These are phyloP conservation scores for Drosophila ironensis DNA, from an alignment of 1,140 invertebrate species.

Conservation along the genomic window DNA sequence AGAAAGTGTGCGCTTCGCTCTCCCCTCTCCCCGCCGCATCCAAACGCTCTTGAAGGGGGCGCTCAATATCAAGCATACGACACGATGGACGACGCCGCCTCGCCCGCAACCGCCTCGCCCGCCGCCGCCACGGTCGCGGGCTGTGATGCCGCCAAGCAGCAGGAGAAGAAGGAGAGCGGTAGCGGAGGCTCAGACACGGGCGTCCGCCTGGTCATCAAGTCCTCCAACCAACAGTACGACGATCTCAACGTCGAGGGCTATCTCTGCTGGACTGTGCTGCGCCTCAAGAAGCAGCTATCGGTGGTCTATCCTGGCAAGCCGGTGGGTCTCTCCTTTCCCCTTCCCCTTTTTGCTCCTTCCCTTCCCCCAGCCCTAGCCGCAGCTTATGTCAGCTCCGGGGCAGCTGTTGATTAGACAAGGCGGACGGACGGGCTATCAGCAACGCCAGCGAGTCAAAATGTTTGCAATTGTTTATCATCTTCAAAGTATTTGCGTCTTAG, in stretches of 20 bases:
- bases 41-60: too few relatives aligned
- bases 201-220: slow-evolving; percentile 88
- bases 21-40: too few relatives aligned
- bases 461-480: slow-evolving; percentile 49
- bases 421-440: not conserved
- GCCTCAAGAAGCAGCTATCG: slow-evolving; percentile 91
- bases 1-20: slow-evolving; percentile 33
- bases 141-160: slow-evolving; percentile 61
- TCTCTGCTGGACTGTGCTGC: slow-evolving; percentile 91
- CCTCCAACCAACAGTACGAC: slow-evolving; percentile 93
- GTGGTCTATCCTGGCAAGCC: slow-evolving; percentile 94
- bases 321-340: slow-evolving; percentile 85
- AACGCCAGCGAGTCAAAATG: not conserved
- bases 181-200: slow-evolving; percentile 13
- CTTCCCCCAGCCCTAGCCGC: too few relatives aligned
- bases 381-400: slow-evolving; percentile 22
- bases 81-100: slow-evolving; percentile 65
- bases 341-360: too few relatives aligned
- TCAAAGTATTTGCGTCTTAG: slow-evolving; percentile 52
- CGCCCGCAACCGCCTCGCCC: slow-evolving; percentile 35
- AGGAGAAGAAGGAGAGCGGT: slow-evolving; percentile 37
- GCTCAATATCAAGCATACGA: too few relatives aligned
- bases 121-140: slow-evolving; percentile 64
- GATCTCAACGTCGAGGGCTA: slow-evolving; percentile 92
- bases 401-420: not conserved